A percentile compares a stretch with the other conserved stretches of the same genome.
These are phyloP conservation scores for Threskiornis aethiopicus DNA, from an alignment of 2,797 vertebrate genomes.

Conservation along the genomic window DNA sequence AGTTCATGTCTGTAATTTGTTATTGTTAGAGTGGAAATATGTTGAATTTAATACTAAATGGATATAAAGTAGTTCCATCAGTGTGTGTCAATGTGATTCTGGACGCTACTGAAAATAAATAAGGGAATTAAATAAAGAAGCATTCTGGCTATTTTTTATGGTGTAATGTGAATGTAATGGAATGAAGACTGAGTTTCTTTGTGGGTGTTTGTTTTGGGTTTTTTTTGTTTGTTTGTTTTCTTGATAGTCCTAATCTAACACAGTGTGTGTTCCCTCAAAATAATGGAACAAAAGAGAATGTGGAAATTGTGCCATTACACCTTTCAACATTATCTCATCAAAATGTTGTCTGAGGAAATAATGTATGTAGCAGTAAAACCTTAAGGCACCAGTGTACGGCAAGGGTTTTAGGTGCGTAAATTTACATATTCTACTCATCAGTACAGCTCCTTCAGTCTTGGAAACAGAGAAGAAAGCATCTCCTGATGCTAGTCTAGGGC, in stretches of 20 bases:
- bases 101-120: neutral
- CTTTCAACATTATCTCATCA: neutral
- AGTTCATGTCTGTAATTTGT: neutral
- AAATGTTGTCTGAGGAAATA: neutral
- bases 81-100: neutral
- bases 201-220: neutral
- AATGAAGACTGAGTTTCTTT: neutral
- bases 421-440: neutral
- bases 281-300: neutral
- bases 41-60: constrained; percentile 1
- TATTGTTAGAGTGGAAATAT: neutral
- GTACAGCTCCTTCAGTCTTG: neutral
- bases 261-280: neutral
- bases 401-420: neutral
- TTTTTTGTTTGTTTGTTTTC: neutral
- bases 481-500: neutral
- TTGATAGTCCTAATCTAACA: neutral
- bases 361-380: neutral
- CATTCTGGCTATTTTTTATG: neutral
- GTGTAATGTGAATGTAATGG: neutral
- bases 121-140: neutral
- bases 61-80: neutral
- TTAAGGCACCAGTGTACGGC: neutral
- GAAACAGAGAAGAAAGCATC: neutral
- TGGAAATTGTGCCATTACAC: neutral